Percentiles rank a stretch among this genome's conserved stretches.
phyloP scores from a whole-genome alignment of 2,113 vertebrate species.

The Geococcyx californianus region DNA sequence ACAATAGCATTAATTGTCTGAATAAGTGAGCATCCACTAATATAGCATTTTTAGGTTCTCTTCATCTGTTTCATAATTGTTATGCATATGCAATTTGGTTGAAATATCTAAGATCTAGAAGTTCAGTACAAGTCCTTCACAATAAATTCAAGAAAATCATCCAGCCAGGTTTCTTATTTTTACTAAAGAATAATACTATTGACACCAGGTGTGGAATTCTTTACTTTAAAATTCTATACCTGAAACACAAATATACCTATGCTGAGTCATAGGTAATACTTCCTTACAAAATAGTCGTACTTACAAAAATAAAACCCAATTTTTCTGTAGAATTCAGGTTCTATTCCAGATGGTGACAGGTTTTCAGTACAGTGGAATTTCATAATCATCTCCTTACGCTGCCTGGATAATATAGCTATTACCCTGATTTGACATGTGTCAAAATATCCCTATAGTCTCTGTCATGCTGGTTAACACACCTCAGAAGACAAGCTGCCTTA shows the following conservation, averaged over 20 bases:
- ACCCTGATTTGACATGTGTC: slow-evolving; percentile 50
- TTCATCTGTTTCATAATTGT: not conserved
- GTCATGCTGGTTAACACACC: slow-evolving; percentile 23
- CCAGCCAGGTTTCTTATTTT: not conserved
- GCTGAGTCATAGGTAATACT: not conserved
- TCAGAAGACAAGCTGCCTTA: not conserved
- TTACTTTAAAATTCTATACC: not conserved
- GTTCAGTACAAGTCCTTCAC: not conserved
- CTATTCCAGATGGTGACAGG: not conserved
- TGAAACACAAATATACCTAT: not conserved
- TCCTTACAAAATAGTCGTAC: not conserved
- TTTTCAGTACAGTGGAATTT: not conserved
- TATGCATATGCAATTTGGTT: not conserved
- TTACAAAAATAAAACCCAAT: not conserved
- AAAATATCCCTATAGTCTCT: slow-evolving; percentile 56
- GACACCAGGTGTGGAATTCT: not conserved
- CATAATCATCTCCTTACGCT: slow-evolving; percentile 22
- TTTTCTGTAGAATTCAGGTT: not conserved
- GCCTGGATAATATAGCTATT: slow-evolving; percentile 44
- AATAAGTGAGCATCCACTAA: not conserved
- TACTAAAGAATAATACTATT: not conserved
- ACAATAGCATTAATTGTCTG: not conserved
- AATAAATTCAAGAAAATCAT: not conserved
- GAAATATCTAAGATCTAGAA: not conserved
- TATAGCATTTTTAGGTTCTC: not conserved